Base-by-base conservation (phyloP, 2,113 vertebrate species). In the Gasterosteus aculeatus region DNA sequence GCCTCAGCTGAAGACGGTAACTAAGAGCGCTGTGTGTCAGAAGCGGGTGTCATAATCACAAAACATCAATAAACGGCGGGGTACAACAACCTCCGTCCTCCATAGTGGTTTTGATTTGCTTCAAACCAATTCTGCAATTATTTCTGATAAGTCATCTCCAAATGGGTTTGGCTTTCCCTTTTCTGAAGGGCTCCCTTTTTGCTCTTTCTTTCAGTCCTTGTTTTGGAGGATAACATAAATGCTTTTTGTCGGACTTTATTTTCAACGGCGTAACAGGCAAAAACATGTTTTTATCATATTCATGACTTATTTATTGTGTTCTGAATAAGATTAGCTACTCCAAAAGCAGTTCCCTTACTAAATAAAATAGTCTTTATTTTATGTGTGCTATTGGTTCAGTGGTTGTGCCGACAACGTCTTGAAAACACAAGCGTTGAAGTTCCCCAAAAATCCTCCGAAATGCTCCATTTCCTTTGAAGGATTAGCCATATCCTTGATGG, bases 111-210 rank as follows among this genome's bases (percentile, higher is more conserved):
- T 75, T 75, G 56, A 87, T 87, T 83, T 68, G 42, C 73, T 78
- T 80, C 77, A 86, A 72, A 83, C 11, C 39, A 71, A 75, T 63
- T 69, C 41, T 71, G 26, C 39, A 72, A 75, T 80, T 75, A 31
- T 65, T 62, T 86, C 87, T 90, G 29, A 87, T 81, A 77, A 83
- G 70, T 49, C 74, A 22, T 47, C 72, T 72, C 66, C 57, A 65
- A 84, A 77, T 75, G 26, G 81, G 72, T 57, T 74, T 74, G 80
- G 69, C 71, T 66, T 78, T 72, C 29, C 46, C 66, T 86, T 85
- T 85, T 77, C 83, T 85, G 77, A 19, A 35, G 64, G 31, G 44
- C 7, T 5, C 54, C 11, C 33, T 81, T 70, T 80, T 56, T 9
- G 14, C 38, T 58, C 16, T 8, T 76, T 10, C 65, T 80, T 18